Base-by-base conservation (phyloP, 1,140 invertebrate species). In the Trachymyrmex cornetzi region DNA sequence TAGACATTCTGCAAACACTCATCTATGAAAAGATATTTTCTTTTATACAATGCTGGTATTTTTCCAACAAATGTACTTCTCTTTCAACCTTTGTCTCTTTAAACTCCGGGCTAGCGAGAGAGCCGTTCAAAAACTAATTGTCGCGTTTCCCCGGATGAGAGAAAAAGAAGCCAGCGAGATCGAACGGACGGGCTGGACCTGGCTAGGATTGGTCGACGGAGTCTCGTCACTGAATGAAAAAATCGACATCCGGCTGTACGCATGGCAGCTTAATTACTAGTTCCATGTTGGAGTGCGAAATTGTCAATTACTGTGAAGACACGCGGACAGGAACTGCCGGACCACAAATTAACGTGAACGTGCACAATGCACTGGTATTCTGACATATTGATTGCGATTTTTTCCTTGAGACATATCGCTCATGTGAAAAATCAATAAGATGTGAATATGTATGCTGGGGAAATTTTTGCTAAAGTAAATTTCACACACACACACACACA, bases 231-330 rank as follows among this genome's bases (percentile, higher is more conserved):
- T 24, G 27, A 63, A 72, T 22, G 24, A 84, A 87, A 87, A 84
- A 87, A 75, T 75, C 59, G 80, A 84, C 86, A 72, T 63, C 34
- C 38, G 19, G 50, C 22, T 75, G 71, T 67, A 84, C 80, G 72
- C 50, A 64, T 84, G 86, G 80, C 86, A 87, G 86, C 69, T 87
- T 87, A 84, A 87, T 87, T 87, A 87, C 86, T 82, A 69, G 63
- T 30, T 64, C 86, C 80, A 55, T 30, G 64, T 69, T 69, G 50
- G 59, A 87, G 77, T 84, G 80, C 66, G 86, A 87, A 84, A 87
- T 87, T 87, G 86, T 87, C 86, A 87, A 87, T 87, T 87, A 87
- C 86, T 50, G n/a, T 48, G 14, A 72, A 59, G 48, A 67, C 53
- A 59, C 55, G 59, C 1, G 30, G 61, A 71, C 38, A 48, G 34